Percentiles rank a stretch among this genome's conserved stretches.
Conservation (phyloP, 2,888 invertebrate species). For the Amblyjoppa proteus region DNA sequence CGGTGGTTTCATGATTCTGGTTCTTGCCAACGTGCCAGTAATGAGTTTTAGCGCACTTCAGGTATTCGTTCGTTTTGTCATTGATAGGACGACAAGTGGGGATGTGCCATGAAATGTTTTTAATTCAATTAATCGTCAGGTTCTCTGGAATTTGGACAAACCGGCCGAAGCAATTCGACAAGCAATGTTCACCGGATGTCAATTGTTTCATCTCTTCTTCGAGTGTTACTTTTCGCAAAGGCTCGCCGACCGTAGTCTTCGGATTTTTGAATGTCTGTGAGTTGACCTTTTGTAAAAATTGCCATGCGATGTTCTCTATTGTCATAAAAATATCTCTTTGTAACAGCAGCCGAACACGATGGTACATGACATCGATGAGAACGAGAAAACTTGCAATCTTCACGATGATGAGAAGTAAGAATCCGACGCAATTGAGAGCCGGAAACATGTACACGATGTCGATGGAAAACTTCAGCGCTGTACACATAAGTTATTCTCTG, state of each 20-base stretch:
- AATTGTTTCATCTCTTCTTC: constrained; percentile 33
- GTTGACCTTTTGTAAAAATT: not conserved
- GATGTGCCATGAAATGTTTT: not conserved
- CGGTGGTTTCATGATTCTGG: not conserved
- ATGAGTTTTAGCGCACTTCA: constrained; percentile 29
- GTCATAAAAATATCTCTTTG: not conserved
- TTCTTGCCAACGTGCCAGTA: not conserved
- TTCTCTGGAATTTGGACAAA: not conserved
- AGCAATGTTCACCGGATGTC: not conserved
- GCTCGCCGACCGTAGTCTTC: constrained; percentile 25
- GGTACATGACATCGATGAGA: not conserved
- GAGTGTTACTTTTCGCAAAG: constrained; percentile 37
- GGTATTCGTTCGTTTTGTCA: not conserved
- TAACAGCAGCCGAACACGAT: not conserved
- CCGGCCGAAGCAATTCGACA: not conserved
- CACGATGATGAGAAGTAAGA: not conserved
- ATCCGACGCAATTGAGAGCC: not conserved
- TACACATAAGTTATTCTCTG: not conserved
- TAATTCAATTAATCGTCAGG: not conserved
- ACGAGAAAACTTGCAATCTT: not conserved
- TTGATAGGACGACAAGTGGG: not conserved
- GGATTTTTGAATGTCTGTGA: constrained; percentile 22
- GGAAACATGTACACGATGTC: not conserved
- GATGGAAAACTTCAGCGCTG: not conserved
- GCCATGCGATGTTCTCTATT: not conserved